Evolutionary conservation across 2,113 vertebrate genomes (phyloP), one percentile per base, ranked within the genome.

Genomic region (Corvus moneduloides): DNA sequence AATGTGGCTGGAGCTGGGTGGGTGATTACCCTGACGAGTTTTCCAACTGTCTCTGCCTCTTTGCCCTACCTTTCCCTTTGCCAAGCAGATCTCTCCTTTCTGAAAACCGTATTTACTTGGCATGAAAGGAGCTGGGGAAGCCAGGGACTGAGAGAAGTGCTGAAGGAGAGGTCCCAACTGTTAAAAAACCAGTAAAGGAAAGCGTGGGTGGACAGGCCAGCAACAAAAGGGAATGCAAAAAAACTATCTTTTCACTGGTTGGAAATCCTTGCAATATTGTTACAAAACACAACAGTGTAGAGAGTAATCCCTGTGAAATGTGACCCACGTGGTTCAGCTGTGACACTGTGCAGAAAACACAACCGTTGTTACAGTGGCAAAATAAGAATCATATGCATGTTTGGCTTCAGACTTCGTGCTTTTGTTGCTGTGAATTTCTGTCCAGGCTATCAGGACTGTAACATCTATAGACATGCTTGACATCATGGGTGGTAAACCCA

Each of bases 401-500:
- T 89, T 89, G 72, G 33, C 62, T 46, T 30, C 44, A 68, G 44
- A 43, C 44, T n/a, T 48, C 3, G 7, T 51, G 41, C 37, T 82
- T 32, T 9, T 73, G 33, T 19, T 77, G 46, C 54, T 6, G 1
- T 49, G 32, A 82, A 35, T 82, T 92, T 91, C 54, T 91, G 61
- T 58, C 51, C 76, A 71, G 41, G 51, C 74, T 88, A 20, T 44
- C 32, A 35, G 37, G 58, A 44, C 49, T 41, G 33, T 43, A 69
- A 58, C 48, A 68, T 59, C 86, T 55, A 14, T 2, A 54, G 54
- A 56, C 4, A 7, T 3, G 8, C 44, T 87, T 32, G 72, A 35
- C 12, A 8, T 30, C 0, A 0, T 18, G 30, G 27, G 44, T 56
- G 55, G 37, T 55, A 78, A 81, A 19, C 43, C 2, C 1, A 51